Percentiles rank a stretch among this genome's conserved stretches.
These are phyloP conservation scores for Netelia melanura DNA, from an alignment of 2,888 invertebrate species.

Conservation along the genomic window DNA sequence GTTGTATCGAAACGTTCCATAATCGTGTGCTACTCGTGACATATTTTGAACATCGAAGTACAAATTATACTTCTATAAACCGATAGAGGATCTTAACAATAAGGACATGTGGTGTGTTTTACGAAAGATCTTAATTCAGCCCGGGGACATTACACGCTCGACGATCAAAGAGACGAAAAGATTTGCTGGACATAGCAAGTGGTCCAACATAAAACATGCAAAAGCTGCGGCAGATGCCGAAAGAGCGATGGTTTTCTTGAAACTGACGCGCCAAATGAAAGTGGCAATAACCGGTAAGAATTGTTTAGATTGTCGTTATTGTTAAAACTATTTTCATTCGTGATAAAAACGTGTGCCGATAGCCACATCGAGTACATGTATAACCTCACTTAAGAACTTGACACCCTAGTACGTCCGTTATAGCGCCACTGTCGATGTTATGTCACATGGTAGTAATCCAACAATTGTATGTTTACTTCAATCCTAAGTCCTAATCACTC, in stretches of 20 bases:
- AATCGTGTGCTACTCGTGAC: slow-evolving; percentile 25
- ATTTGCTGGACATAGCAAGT: slow-evolving; percentile 91
- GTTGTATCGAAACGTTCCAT: neutral
- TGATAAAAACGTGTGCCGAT: neutral
- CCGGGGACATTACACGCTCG: slow-evolving; percentile 27
- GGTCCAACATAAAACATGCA: slow-evolving; percentile 91
- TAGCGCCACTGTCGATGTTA: slow-evolving; percentile 48
- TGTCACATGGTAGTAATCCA: slow-evolving; percentile 37
- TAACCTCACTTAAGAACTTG: neutral
- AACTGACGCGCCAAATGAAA: slow-evolving; percentile 86
- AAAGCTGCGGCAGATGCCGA: slow-evolving; percentile 89
- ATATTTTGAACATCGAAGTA: slow-evolving; percentile 28
- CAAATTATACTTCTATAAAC: neutral
- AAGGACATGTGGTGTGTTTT: slow-evolving; percentile 57
- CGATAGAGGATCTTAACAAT: neutral
- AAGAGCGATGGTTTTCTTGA: slow-evolving; percentile 85
- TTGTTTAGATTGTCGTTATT: slow-evolving; percentile 16
- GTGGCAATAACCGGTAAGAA: slow-evolving; percentile 87
- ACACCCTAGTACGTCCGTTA: neutral
- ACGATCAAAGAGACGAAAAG: slow-evolving; percentile 70
- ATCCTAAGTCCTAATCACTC: too few relatives aligned
- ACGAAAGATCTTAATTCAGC: slow-evolving; percentile 9
- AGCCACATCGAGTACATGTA: slow-evolving; percentile 9
- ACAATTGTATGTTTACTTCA: too few relatives aligned
- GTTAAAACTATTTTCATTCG: neutral